Evolutionary conservation across 2,888 invertebrate genomes (phyloP), one percentile per base, ranked within the genome.

Genomic region (Dioctria rufipes): DNA sequence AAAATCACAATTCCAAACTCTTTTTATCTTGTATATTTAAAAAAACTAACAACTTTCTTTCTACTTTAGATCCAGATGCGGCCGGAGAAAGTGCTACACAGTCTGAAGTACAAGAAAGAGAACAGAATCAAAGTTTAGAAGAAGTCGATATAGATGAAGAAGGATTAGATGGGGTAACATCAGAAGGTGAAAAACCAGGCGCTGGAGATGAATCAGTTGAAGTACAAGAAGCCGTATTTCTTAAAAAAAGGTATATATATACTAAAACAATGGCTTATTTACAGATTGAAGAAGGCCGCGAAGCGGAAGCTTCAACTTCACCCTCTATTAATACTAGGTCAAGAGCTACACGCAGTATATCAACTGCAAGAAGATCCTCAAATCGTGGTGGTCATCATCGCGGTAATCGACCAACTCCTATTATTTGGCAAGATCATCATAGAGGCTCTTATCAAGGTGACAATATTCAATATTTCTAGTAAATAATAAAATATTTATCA

Each of bases 261-360:
- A 11, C 51, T 25, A 25, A 25, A 25, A 25, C 25, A 25, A 25
- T 25, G 25, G 25, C 49, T 54, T 4, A 42, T 78, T 80, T 25
- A 86, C 88, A 90, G 88, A 84, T 86, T 8, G 95, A 95, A 87
- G 95, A 95, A 86, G 95, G 94, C 3, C 92, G 95, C 75, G 95
- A 95, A 89, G 95, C 95, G 2, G 95, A 95, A 88, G 95, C 95
- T 2, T 92, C 92, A 83, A 86, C 88, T n/a, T 90, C 91, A 1
- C 92, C 92, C 3, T 92, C 92, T 37, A 91, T 91, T 69, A 92
- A 92, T 83, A 92, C 92, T 4, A 88, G 92, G 1, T 89, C 86
- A 3, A 89, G 89, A 13, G 85, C 87, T 80, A 80, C 88, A 84
- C 84, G 88, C 84, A 84, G 87, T 11, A 84, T 86, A 81, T 88